Base-by-base conservation (phyloP, 2,888 invertebrate species). In the Thelaira solivaga region DNA sequence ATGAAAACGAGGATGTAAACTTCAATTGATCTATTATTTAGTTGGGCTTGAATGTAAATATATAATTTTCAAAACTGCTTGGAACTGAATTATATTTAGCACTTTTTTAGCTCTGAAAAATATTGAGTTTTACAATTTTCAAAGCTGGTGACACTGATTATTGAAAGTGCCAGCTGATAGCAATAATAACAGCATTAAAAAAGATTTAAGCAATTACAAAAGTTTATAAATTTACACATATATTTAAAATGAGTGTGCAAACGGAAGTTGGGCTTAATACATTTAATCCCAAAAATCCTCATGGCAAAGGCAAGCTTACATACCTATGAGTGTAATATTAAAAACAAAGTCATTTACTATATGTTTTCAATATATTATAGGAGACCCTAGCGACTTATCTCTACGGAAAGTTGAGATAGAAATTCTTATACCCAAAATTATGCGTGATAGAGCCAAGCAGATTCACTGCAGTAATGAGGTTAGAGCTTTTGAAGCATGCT, bases 351-450 rank as follows among this genome's bases (percentile, higher is more conserved):
- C n/a, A 5, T 20, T 29, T 59, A 24, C 11, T 7, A 6, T 29
- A 26, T 4, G 11, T 20, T n/a, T 24, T 4, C 16, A 49, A 2
- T 10, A 3, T 4, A 4, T 3, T 11, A 13, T 51, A 88, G 89
- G 89, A 10, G 88, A 89, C 76, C 89, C 89, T 2, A 84, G 87
- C 71, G 97, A 98, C 87, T 91, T 86, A 84, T 90, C 90, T n/a
- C 88, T 99, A 61, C 91, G 98, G 82, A 96, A 93, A 90, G 96
- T 98, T 2, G 99, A 99, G 89, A 89, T 89, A 18, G 96, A 97
- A 85, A 93, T 98, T 16, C 87, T 97, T 81, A 94, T 99, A 86
- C 96, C 97, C 0, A 95, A 97, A 89, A 92, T 94, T 84, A 94
- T 98, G 91, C 91, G 97, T 81, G 95, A 96, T 22, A 93, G 92